Evolutionary conservation across 2,888 invertebrate species (phyloP), one percentile per base, ranked within the genome.

Genomic region (Therioaphis trifolii): DNA sequence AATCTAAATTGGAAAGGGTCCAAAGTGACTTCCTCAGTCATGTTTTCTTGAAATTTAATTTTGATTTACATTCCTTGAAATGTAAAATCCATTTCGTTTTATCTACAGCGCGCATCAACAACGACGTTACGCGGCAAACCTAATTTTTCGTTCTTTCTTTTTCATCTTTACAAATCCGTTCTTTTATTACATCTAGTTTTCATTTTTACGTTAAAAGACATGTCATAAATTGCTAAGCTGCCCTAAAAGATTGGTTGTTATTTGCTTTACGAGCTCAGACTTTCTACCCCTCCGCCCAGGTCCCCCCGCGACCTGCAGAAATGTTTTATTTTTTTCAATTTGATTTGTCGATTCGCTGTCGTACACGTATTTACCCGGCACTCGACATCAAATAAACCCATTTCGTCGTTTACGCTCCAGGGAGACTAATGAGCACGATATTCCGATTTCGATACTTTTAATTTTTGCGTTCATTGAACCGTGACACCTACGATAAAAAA

Each of bases 11-110:
- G 58, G 58, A 71, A 43, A 43, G 12, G 27, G 27, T 55, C 71
- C 68, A 55, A 68, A 66, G 40, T 27, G 14, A 75, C 40, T 76
- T 61, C 12, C 7, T 27, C 43, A 27, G n/a, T 61, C 46, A 9
- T n/a, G 29, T 76, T 76, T 76, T 46, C 27, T 72, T 11, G 43
- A 43, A 58, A 75, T 75, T 75, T n/a, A 63, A 63, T 46, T 76
- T 46, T 29, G 14, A 76, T 63, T 76, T 49, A 63, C 35, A 49
- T 35, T 66, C 18, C 24, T 29, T 2, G 2, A 29, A 27, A 66
- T 29, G 11, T 1, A 46, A 75, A 66, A 18, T 35, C 14, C 4
- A 61, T 61, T 61, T 61, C 1, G 3, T n/a, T 43, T 61, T 49
- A 49, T 29, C 4, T 18, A 3, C 14, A n/a, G 21, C 0, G 1